Conservation (phyloP, 2,888 invertebrate species). For the Tenodera sinensis region DNA sequence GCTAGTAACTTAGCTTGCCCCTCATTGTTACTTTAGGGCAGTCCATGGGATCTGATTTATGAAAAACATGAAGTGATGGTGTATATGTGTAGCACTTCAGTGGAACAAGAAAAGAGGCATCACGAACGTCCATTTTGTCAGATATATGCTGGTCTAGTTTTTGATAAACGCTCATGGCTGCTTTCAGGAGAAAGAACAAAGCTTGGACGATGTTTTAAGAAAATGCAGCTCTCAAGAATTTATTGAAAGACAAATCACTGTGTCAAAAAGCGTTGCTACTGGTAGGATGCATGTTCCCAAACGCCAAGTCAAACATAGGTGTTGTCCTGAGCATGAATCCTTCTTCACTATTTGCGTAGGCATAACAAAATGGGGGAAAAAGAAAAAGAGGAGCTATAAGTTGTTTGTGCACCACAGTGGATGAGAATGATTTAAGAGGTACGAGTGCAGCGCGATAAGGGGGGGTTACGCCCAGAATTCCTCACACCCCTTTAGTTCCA, state of each 20-base stretch:
- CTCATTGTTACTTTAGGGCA: too few species aligned
- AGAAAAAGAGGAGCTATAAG: background rate
- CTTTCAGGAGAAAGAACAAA: background rate
- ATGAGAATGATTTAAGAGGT: background rate
- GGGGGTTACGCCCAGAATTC: slow-evolving; percentile 4
- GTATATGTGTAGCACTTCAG: background rate
- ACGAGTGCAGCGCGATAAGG: background rate
- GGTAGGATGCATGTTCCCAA: background rate
- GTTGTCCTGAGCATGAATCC: background rate
- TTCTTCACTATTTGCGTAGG: background rate
- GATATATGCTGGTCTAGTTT: background rate
- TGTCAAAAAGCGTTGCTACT: background rate
- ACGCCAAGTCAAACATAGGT: background rate
- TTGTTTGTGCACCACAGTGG: slow-evolving; percentile 11
- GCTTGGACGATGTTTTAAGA: background rate
- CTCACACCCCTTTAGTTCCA: background rate
- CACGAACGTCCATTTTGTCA: background rate
- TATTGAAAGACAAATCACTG: background rate
- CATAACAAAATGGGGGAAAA: background rate
- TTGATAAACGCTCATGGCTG: background rate
- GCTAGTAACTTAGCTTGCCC: too few species aligned
- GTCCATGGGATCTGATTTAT: too few species aligned
- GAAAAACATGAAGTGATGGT: too few species aligned
- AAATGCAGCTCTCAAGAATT: background rate
- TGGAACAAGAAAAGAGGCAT: background rate